Base-by-base conservation (phyloP, 2,888 invertebrate genomes). In the Temnothorax unifasciatus region DNA sequence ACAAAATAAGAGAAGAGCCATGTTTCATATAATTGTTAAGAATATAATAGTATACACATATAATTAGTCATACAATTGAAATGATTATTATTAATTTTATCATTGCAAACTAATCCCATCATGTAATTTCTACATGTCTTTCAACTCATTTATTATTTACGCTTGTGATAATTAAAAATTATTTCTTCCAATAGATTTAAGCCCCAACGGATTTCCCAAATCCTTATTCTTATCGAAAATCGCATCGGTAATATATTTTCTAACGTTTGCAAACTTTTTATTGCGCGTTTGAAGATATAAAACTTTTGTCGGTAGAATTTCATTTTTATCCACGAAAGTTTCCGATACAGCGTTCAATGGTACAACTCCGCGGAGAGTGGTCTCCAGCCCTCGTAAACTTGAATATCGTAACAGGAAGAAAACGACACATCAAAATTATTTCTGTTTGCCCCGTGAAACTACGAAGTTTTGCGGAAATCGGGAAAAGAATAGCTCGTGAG, bases 291-390 rank as follows among this genome's bases (percentile, higher is more conserved):
- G 21, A 79, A 59, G 38, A 71, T 13, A 69, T 69, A 34, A 57
- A 79, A 79, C 69, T 69, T 79, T 79, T 41, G 71, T 44, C 44
- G 54, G 47, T 41, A 34, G 25, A 81, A 81, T 81, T 50, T 73
- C 47, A 59, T 81, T 73, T 73, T 81, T 59, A 81, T 81, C 73
- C 47, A 15, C 18, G 59, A 44, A 79, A 79, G 44, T 79, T 79
- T 71, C 21, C 34, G 57, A 81, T 81, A 73, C 38, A 29, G 34
- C 13, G 38, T 15, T 57, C 71, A 34, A 38, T 34, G 41, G 34
- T 57, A 59, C 52, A 81, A 71, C 71, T 79, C 34, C 44, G 71
- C 34, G 6, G 29, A 69, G 29, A 5, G 54, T 69, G 34, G 44
- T 57, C 59, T 44, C 21, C 52, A 44, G 69, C 11, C 18, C 57